phyloP scores from a whole-genome alignment of 1,140 invertebrate species.

The Cydia fagiglandana region DNA sequence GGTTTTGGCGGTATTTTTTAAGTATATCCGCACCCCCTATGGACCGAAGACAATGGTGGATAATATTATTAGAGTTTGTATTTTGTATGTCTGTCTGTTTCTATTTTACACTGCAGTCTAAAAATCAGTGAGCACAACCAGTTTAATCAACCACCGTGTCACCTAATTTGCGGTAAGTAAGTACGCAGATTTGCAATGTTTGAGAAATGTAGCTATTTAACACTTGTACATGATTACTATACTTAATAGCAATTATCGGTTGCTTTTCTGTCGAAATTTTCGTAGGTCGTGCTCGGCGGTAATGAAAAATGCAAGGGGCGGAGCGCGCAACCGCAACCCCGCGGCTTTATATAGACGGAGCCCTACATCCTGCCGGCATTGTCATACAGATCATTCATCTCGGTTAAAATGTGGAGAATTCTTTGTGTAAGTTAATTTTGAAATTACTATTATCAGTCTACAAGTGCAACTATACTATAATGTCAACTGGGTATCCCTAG shows the following conservation, averaged over 20 bases:
- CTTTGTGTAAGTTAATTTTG: constrained; percentile 49
- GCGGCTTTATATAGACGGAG: constrained; percentile 52
- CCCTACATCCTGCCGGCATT: constrained; percentile 40
- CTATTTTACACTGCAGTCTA: too few species aligned
- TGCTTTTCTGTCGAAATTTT: constrained; percentile 44
- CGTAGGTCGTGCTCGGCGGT: constrained; percentile 54
- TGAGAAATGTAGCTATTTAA: constrained; percentile 27
- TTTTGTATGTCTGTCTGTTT: too few species aligned
- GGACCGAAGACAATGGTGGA: too few species aligned
- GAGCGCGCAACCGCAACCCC: constrained; percentile 52
- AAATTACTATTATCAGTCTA: too few species aligned
- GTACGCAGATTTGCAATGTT: neutral
- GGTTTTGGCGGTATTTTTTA: too few species aligned
- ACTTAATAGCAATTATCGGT: constrained; percentile 27
- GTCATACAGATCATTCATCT: constrained; percentile 31
- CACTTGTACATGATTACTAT: constrained; percentile 22
- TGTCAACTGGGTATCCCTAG: too few species aligned
- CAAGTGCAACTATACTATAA: too few species aligned
- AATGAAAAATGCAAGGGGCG: constrained; percentile 60
- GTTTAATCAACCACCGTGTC: neutral
- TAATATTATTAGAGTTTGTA: too few species aligned
- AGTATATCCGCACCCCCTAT: too few species aligned
- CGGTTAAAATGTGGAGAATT: constrained; percentile 55
- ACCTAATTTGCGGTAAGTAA: constrained; percentile 11
- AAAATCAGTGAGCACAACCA: too few species aligned